A percentile compares a stretch with the other conserved stretches of the same genome.
phyloP scores from a whole-genome alignment of 2,797 vertebrate genomes.

The Eulemur rubriventer region DNA sequence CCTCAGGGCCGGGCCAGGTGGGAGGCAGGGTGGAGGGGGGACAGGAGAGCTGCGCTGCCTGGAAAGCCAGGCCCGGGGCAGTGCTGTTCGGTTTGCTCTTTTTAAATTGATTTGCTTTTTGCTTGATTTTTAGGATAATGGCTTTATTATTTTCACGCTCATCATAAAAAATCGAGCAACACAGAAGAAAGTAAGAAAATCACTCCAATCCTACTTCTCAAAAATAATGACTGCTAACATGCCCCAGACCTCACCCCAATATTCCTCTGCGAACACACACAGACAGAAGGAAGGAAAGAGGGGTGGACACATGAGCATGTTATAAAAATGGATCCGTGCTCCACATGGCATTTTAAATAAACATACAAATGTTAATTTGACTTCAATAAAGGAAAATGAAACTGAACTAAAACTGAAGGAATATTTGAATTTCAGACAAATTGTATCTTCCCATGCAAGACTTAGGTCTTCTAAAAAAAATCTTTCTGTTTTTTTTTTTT shows the following conservation, averaged over 20 bases:
- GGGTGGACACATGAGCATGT: background rate
- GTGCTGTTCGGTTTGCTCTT: background rate
- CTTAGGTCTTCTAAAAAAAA: background rate
- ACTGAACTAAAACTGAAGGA: background rate
- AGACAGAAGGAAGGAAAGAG: background rate
- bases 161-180: background rate
- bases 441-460: background rate
- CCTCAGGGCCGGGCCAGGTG: background rate
- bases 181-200: background rate
- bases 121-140: conserved; percentile 16
- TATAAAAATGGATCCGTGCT: background rate
- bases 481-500: background rate
- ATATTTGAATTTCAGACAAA: background rate
- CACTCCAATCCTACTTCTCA: background rate
- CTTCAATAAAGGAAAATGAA: background rate
- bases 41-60: background rate
- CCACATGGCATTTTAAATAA: background rate
- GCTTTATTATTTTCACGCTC: background rate
- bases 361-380: background rate
- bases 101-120: background rate
- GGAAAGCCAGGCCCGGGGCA: background rate
- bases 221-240: background rate
- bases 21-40: too few species aligned
- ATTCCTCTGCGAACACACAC: background rate
- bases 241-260: background rate